These are phyloP conservation scores for Hetaerina americana DNA, from an alignment of 1,140 invertebrate genomes.

Conservation along the genomic window DNA sequence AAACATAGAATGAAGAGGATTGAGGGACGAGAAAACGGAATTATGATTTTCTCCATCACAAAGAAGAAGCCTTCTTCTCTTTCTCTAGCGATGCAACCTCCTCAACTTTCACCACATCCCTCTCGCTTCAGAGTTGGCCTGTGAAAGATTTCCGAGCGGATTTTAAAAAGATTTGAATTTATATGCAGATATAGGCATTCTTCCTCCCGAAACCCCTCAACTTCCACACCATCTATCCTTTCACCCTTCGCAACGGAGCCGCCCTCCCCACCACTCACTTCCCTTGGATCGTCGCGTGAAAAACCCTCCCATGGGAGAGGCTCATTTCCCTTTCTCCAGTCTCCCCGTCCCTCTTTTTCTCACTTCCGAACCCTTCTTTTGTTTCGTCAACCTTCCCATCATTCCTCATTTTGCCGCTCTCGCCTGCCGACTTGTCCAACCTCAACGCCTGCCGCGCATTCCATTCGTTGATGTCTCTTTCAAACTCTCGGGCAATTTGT, in stretches of 20 bases:
- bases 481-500: no score
- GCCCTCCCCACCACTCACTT: neutral
- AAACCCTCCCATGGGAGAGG: no score
- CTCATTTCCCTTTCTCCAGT: neutral
- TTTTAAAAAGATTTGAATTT: slow-evolving; percentile 1
- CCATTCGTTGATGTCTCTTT: neutral
- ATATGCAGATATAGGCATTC: neutral
- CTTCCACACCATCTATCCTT: neutral
- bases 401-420: neutral
- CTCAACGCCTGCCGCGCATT: no score
- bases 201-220: no score
- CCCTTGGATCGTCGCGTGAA: no score
- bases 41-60: no score
- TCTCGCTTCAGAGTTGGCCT: neutral
- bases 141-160: neutral
- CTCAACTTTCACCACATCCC: neutral
- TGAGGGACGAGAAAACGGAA: no score
- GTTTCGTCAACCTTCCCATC: neutral
- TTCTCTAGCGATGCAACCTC: no score
- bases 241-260: neutral
- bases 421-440: neutral
- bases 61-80: no score
- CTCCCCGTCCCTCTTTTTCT: neutral
- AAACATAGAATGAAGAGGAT: no score
- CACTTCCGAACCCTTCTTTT: neutral